Percentiles rank a stretch among this genome's conserved stretches.
These are phyloP conservation scores for Mus musculus DNA, from an alignment of 2,113 vertebrate species.

Conservation along the genomic window DNA sequence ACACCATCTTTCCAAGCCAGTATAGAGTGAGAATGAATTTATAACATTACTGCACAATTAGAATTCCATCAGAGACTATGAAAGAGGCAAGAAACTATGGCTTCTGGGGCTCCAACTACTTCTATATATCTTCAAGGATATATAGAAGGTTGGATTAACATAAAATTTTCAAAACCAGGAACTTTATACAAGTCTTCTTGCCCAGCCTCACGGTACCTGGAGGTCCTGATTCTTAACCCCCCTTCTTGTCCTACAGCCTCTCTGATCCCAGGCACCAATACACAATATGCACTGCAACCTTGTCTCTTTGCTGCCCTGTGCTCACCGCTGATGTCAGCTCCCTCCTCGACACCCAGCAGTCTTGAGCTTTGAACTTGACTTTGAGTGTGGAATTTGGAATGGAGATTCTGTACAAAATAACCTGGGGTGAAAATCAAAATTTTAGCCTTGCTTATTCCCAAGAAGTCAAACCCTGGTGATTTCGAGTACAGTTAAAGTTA, in stretches of 20 bases:
- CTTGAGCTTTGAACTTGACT: not conserved
- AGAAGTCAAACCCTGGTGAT: constrained; percentile 22
- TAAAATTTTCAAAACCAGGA: not conserved
- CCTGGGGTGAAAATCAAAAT: not conserved
- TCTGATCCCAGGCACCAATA: not conserved
- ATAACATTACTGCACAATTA: not conserved
- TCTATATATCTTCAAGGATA: not conserved
- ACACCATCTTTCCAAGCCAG: constrained; percentile 50
- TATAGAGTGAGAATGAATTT: not conserved
- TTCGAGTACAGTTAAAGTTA: not conserved
- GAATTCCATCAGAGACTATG: not conserved
- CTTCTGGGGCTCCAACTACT: constrained; percentile 15
- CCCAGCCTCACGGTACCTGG: not conserved
- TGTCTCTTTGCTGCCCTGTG: not conserved
- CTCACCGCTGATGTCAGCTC: not conserved
- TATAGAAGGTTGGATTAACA: not conserved
- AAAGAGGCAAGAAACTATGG: constrained; percentile 11
- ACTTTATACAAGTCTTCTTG: not conserved
- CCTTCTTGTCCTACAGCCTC: not conserved
- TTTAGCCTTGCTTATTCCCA: not conserved
- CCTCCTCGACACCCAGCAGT: not conserved
- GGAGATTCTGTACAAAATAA: not conserved
- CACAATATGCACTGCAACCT: not conserved
- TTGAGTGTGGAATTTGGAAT: not conserved
- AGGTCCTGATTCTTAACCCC: not conserved